Percentiles rank a stretch among this genome's conserved stretches.
Conservation (phyloP, 2,888 invertebrate genomes). For the Himalopsyche japonica region DNA sequence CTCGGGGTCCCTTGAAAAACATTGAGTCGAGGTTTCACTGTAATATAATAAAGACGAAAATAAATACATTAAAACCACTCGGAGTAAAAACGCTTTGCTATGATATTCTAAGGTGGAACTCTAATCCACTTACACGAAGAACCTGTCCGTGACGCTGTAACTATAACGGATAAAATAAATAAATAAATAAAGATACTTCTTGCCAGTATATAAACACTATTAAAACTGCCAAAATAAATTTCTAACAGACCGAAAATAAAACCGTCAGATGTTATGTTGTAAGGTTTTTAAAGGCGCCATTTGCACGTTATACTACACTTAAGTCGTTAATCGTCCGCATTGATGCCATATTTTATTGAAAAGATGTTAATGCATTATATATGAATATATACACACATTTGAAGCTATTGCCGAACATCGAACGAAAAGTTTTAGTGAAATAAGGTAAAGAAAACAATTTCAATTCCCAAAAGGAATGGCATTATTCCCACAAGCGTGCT, state of each 20-base stretch:
- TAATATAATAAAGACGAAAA: too few species aligned
- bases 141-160: too few species aligned
- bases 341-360: neutral
- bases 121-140: too few species aligned
- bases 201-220: too few species aligned
- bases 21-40: too few species aligned
- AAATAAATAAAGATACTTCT: too few species aligned
- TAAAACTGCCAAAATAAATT: neutral
- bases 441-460: neutral
- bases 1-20: too few species aligned
- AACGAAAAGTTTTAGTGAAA: neutral
- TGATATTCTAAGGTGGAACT: too few species aligned
- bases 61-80: too few species aligned
- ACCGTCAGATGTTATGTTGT: neutral
- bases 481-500: neutral
- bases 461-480: neutral
- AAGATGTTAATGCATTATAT: neutral
- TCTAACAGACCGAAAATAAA: neutral
- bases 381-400: too few species aligned
- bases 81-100: too few species aligned
- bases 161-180: too few species aligned
- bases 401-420: neutral
- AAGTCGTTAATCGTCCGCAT: neutral
- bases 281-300: neutral
- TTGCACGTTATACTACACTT: neutral